A percentile compares a stretch with the other conserved stretches of the same genome.
Evolutionary conservation across 2,113 vertebrate species (phyloP).

Genomic region (Neopipo cinnamomea): DNA sequence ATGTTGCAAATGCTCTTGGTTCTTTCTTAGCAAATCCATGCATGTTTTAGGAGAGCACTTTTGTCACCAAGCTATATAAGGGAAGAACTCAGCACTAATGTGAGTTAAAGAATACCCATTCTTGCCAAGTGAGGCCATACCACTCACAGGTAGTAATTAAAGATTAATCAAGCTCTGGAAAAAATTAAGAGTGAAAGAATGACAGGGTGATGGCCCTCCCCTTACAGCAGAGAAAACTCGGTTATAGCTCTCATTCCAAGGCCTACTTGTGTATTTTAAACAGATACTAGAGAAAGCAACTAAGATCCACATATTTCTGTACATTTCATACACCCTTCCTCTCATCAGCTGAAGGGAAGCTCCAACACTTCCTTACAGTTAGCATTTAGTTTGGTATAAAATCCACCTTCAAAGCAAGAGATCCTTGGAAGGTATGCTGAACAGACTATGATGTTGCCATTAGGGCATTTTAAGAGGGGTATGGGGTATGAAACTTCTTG

Average conservation of each 20-base stretch:
- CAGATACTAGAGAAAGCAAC: neutral
- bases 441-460: neutral
- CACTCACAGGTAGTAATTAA: neutral
- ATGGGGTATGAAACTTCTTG: neutral
- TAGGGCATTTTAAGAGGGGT: neutral
- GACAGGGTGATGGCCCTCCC: neutral
- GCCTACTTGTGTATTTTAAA: neutral
- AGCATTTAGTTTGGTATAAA: neutral
- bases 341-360: neutral
- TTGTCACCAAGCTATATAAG: neutral
- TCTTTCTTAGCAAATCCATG: neutral
- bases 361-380: neutral
- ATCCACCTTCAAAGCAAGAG: neutral
- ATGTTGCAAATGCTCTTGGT: neutral
- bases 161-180: slow-evolving; percentile 14
- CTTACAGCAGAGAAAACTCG: neutral
- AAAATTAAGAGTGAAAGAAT: neutral
- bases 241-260: neutral
- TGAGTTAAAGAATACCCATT: neutral
- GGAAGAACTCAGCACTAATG: neutral
- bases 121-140: neutral
- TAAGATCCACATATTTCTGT: neutral
- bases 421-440: neutral
- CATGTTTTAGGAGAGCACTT: neutral
- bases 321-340: neutral